These are phyloP conservation scores for Atta colombica DNA, from an alignment of 1,140 invertebrate genomes.

Conservation along the genomic window DNA sequence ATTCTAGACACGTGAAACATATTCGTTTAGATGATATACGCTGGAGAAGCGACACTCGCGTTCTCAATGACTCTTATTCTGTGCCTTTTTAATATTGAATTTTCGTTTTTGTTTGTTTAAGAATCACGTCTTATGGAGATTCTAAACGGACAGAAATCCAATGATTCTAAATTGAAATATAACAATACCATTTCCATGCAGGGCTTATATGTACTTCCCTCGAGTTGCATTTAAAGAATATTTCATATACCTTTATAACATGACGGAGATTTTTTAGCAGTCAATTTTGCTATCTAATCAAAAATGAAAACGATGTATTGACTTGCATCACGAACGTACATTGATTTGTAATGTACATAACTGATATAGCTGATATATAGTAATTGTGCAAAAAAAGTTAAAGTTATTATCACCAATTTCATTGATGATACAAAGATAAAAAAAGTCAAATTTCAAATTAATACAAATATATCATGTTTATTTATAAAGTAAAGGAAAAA, in stretches of 20 bases:
- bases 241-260: conserved; percentile 52
- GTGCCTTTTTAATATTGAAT: conserved; percentile 55
- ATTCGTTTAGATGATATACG: background rate
- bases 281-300: conserved; percentile 32
- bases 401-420: conserved; percentile 2
- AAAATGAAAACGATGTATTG: conserved; percentile 3
- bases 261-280: conserved; percentile 8
- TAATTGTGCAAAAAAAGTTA: background rate
- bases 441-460: conserved; percentile 1
- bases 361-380: background rate
- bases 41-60: conserved; percentile 22
- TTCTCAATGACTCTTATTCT: conserved; percentile 41
- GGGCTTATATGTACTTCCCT: background rate
- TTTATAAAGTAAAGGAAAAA: background rate
- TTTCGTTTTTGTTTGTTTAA: conserved; percentile 1
- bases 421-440: background rate
- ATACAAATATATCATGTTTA: conserved; percentile 1
- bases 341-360: conserved; percentile 11
- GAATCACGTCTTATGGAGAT: background rate
- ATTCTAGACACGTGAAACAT: conserved; percentile 17
- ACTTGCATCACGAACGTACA: background rate
- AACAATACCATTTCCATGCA: conserved; percentile 18
- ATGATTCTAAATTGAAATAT: conserved; percentile 20
- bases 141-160: conserved; percentile 13
- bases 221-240: conserved; percentile 41